Conservation (phyloP, 1,140 invertebrate genomes). For the Oreohelix idahoensis region DNA sequence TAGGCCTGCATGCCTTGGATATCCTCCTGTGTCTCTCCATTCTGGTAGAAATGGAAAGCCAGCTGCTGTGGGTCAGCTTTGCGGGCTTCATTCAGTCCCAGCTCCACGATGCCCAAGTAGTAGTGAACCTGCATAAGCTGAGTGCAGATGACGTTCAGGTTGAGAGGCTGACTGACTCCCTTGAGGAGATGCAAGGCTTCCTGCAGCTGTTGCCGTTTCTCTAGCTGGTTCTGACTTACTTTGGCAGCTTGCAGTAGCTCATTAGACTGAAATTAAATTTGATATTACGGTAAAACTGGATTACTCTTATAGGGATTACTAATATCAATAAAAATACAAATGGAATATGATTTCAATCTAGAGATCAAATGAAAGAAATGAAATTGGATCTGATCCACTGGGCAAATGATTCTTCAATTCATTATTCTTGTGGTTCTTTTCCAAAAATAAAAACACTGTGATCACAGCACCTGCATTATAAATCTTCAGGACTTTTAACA, state of each 20-base stretch:
- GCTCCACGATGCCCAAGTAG: constrained; percentile 90
- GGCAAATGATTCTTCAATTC: too few relatives aligned
- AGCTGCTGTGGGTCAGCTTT: constrained; percentile 91
- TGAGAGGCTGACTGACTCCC: constrained; percentile 85
- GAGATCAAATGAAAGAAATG: too few relatives aligned
- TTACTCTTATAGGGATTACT: too few relatives aligned
- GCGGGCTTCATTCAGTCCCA: constrained; percentile 86
- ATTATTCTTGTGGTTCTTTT: too few relatives aligned
- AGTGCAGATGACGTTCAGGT: constrained; percentile 84
- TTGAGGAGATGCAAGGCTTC: constrained; percentile 89
- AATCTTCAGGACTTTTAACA: too few relatives aligned
- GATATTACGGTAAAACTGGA: background rate
- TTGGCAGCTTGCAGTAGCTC: constrained; percentile 89
- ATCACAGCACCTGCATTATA: too few relatives aligned
- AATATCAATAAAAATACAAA: too few relatives aligned
- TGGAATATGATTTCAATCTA: too few relatives aligned
- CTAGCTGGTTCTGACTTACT: constrained; percentile 77
- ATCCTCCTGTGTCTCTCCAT: constrained; percentile 86
- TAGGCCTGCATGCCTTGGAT: constrained; percentile 71
- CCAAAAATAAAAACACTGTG: too few relatives aligned
- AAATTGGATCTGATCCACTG: too few relatives aligned
- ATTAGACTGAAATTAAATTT: constrained; percentile 81
- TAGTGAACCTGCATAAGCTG: constrained; percentile 81
- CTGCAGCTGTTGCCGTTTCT: constrained; percentile 82
- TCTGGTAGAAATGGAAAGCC: constrained; percentile 90